Base-by-base conservation (phyloP, 2,113 vertebrate genomes). In the Paralichthys olivaceus region DNA sequence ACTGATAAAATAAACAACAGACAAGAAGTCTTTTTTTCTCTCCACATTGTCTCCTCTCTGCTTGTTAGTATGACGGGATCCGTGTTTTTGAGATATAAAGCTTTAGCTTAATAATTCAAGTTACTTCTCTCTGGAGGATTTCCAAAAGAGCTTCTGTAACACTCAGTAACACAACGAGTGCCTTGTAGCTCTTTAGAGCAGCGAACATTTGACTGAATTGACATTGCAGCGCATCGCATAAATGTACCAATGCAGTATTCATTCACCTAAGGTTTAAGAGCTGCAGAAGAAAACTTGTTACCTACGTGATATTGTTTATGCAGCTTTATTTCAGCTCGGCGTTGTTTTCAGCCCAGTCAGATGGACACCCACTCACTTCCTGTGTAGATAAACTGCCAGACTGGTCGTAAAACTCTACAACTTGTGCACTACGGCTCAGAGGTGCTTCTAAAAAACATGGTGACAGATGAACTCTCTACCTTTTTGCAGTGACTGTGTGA, bases 361-460 rank as follows among this genome's bases (percentile, higher is more conserved):
- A 56, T 75, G 37, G 57, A 79, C 70, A 49, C 80, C 82, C 62
- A 83, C 81, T 80, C 79, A 76, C 79, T 88, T 90, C 86, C 86
- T 86, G 61, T 83, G 64, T 70, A 69, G 63, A 86, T 83, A 26
- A 69, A 59, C 69, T 61, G 53, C 34, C 49, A 17, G 25, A 34
- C 55, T 67, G 70, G 43, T 34, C 79, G 66, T 64, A 70, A 17
- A 34, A 9, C n/a, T 25, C 23, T 68, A 58, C 15, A 22, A 6
- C n/a, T 23, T 47, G 1, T 62, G 68, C 25, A 1, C 63, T 22
- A 19, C 40, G 29, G 8, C 17, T 4, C 11, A 4, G 37, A 40
- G 65, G 62, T 19, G 7, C 55, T 7, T 7, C 54, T 1, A 1
- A 55, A n/a, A 51, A 53, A 64, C 40, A 29, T 4, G 2, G 15